Conservation (phyloP, 2,113 vertebrate genomes). For the Chunga burmeisteri region DNA sequence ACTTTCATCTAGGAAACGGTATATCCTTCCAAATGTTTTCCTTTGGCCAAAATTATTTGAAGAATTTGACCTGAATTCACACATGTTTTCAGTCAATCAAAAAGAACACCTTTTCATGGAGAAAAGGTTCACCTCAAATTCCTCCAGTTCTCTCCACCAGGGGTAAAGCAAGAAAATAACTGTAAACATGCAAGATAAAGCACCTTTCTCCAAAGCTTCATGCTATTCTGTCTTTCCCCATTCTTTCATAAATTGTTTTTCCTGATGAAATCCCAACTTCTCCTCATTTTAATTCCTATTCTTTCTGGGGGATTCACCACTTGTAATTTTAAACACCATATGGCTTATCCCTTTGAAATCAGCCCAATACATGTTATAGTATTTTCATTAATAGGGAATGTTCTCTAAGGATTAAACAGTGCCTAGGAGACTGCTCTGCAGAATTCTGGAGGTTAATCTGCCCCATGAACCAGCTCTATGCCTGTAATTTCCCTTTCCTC, state of each 20-base stretch:
- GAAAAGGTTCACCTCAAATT: neutral
- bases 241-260: neutral
- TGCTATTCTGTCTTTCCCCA: neutral
- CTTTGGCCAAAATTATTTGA: neutral
- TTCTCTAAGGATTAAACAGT: neutral
- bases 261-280: neutral
- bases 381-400: neutral
- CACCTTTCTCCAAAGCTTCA: neutral
- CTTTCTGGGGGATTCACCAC: neutral
- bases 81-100: neutral
- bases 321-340: neutral
- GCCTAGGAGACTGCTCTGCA: neutral
- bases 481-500: neutral
- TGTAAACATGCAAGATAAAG: neutral
- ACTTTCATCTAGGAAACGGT: neutral
- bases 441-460: neutral
- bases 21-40: neutral
- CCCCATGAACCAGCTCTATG: neutral
- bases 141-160: neutral
- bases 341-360: neutral
- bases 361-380: neutral
- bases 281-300: neutral
- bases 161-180: neutral
- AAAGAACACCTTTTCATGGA: neutral
- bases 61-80: neutral